These are phyloP conservation scores for Amphiprion ocellaris DNA, from an alignment of 2,113 vertebrate species.

Conservation along the genomic window DNA sequence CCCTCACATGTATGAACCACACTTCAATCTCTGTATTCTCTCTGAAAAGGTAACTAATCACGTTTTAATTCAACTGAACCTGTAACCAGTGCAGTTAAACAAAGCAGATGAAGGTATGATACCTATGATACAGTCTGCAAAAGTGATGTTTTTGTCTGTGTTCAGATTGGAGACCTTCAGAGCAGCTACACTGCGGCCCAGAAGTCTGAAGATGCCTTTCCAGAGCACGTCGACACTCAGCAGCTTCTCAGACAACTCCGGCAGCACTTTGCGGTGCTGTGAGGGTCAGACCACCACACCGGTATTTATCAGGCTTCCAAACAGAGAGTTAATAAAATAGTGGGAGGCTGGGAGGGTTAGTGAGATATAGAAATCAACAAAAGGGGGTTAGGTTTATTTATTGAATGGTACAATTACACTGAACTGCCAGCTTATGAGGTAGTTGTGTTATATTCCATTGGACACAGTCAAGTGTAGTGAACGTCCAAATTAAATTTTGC, in stretches of 20 bases:
- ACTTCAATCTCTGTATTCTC: constrained; percentile 94
- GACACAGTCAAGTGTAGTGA: neutral
- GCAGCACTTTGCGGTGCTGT: constrained; percentile 92
- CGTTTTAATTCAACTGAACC: neutral
- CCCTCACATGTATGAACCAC: constrained; percentile 96
- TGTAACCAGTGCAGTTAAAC: neutral
- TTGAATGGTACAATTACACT: neutral
- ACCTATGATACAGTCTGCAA: neutral
- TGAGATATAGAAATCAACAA: constrained; percentile 14
- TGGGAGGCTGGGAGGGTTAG: neutral
- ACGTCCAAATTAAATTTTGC: too few species aligned
- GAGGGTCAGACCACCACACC: constrained; percentile 42
- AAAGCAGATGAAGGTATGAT: neutral
- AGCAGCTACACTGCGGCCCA: constrained; percentile 92
- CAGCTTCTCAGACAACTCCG: constrained; percentile 92
- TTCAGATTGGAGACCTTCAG: constrained; percentile 96
- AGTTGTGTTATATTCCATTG: neutral
- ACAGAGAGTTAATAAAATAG: neutral
- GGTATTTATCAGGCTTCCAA: neutral
- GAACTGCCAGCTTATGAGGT: constrained; percentile 19
- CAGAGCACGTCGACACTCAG: constrained; percentile 95
- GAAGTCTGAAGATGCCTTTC: constrained; percentile 92
- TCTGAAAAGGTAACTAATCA: constrained; percentile 91
- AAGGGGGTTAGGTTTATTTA: constrained; percentile 20
- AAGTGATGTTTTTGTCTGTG: constrained; percentile 36